Percentiles rank a stretch among this genome's conserved stretches.
phyloP scores from a whole-genome alignment of 37 sponge, comb jelly and placozoan genomes.

The Beroe forskalii region DNA sequence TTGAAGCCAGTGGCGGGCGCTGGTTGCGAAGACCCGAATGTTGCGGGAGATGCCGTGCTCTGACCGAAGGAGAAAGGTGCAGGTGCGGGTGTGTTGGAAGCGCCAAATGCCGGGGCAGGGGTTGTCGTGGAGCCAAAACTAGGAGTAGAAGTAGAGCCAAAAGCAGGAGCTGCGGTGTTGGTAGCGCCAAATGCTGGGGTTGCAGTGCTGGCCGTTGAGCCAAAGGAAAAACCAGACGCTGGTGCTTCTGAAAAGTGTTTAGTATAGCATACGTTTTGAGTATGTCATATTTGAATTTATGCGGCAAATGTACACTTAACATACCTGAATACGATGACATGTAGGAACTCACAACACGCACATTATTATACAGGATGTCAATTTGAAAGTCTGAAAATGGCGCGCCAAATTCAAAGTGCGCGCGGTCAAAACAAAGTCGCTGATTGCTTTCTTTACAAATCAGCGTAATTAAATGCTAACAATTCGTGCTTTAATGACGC shows the following conservation, averaged over 20 bases:
- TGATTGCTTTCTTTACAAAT: slow-evolving; percentile 6
- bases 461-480: neutral
- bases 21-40: neutral
- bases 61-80: neutral
- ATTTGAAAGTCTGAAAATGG: neutral
- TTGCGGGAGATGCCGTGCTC: neutral
- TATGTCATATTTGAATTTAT: neutral
- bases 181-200: neutral
- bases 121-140: neutral
- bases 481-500: neutral
- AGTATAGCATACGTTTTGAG: neutral
- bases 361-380: neutral
- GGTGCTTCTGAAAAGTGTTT: neutral
- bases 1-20: slow-evolving; percentile 6
- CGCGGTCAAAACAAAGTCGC: neutral
- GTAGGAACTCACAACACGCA: no score
- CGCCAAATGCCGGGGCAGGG: slow-evolving; percentile 26
- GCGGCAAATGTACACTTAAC: no score
- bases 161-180: neutral
- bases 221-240: slow-evolving; percentile 3
- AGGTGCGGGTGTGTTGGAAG: neutral
- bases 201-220: neutral
- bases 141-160: neutral
- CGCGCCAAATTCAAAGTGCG: slow-evolving; percentile 29
- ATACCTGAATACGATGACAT: neutral